A percentile compares a stretch with the other conserved stretches of the same genome.
These are phyloP conservation scores for Crossocerus cetratus DNA, from an alignment of 2,888 invertebrate species.

Conservation along the genomic window DNA sequence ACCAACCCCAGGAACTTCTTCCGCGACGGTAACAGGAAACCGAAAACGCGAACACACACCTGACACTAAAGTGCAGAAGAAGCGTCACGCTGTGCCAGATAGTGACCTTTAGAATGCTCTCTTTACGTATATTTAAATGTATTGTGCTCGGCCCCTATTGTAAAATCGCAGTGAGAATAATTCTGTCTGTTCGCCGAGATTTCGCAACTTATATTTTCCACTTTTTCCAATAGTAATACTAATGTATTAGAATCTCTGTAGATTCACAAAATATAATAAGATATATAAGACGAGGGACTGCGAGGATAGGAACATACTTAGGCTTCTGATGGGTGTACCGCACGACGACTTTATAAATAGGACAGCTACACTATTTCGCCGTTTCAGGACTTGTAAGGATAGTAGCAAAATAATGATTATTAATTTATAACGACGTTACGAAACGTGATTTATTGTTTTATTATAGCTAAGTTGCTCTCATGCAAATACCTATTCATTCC, in stretches of 20 bases:
- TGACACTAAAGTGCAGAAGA: slow-evolving; percentile 61
- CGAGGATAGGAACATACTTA: slow-evolving; percentile 7
- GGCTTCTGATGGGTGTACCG: slow-evolving; percentile 14
- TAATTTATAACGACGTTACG: no score
- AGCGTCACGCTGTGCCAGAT: slow-evolving; percentile 64
- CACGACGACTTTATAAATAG: neutral
- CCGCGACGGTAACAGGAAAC: slow-evolving; percentile 49
- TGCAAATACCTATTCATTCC: no score
- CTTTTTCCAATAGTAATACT: slow-evolving; percentile 31
- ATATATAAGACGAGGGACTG: slow-evolving; percentile 6
- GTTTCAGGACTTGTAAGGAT: no score
- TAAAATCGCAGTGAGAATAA: neutral
- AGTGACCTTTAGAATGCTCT: slow-evolving; percentile 58
- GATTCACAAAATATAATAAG: slow-evolving; percentile 27
- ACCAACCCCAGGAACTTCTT: slow-evolving; percentile 18
- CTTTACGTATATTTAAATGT: slow-evolving; percentile 1
- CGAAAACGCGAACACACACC: slow-evolving; percentile 70
- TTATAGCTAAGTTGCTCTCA: no score
- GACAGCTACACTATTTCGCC: neutral
- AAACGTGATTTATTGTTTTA: no score
- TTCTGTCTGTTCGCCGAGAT: slow-evolving; percentile 21
- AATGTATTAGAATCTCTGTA: slow-evolving; percentile 37
- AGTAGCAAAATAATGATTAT: no score
- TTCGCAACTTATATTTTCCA: slow-evolving; percentile 31
- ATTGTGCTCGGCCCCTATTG: neutral